Evolutionary conservation across 1,140 invertebrate genomes (phyloP).

Genomic region (Sinella curviseta): DNA sequence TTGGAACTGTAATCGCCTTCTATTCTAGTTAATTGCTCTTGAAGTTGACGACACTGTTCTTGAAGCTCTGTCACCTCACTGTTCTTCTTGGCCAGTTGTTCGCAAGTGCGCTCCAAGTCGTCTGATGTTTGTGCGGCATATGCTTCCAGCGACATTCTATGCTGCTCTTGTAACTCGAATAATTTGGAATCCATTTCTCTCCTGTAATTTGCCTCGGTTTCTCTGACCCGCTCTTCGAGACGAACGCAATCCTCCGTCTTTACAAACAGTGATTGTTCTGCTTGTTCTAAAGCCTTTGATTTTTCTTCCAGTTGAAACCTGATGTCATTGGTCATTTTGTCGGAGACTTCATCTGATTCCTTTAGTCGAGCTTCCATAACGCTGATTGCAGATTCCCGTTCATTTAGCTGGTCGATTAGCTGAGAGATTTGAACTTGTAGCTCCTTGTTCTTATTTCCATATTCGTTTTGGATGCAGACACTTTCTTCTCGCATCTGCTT

Average conservation of each 20-base stretch:
- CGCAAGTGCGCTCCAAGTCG: slow-evolving; percentile 63
- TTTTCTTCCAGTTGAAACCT: slow-evolving; percentile 58
- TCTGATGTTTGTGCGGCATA: slow-evolving; percentile 49
- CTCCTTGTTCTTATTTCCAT: slow-evolving; percentile 53
- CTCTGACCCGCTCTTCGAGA: slow-evolving; percentile 25
- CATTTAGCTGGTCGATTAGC: slow-evolving; percentile 63
- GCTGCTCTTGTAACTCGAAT: not conserved
- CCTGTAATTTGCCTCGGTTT: slow-evolving; percentile 25
- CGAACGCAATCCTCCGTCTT: slow-evolving; percentile 52
- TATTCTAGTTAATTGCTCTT: not conserved
- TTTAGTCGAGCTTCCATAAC: slow-evolving; percentile 6
- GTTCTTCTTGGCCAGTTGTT: slow-evolving; percentile 57
- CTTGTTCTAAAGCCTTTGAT: slow-evolving; percentile 56
- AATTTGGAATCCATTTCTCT: not conserved
- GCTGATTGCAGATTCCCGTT: slow-evolving; percentile 15
- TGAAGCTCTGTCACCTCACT: not conserved
- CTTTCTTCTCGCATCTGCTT: slow-evolving; percentile 60
- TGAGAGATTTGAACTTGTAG: slow-evolving; percentile 64
- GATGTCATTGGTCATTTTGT: not conserved
- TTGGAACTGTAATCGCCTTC: not conserved
- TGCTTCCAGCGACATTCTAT: not conserved
- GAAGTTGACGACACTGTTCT: not conserved
- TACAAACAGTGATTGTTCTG: slow-evolving; percentile 58
- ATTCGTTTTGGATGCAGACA: slow-evolving; percentile 58
- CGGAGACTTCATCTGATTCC: slow-evolving; percentile 13